These are phyloP conservation scores for Pseudonaja textilis DNA, from an alignment of 2,113 vertebrate species.

Conservation along the genomic window DNA sequence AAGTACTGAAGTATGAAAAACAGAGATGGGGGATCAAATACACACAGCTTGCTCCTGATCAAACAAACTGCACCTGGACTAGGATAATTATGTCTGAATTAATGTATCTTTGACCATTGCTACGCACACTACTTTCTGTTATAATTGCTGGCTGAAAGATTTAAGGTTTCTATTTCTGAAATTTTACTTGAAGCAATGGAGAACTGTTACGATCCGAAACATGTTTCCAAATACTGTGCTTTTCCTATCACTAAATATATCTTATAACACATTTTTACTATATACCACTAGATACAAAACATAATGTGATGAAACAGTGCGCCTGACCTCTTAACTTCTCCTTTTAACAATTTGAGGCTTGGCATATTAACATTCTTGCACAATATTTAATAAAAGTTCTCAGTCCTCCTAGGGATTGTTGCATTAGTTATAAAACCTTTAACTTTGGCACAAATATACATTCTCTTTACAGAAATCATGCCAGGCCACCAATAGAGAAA, in stretches of 20 bases:
- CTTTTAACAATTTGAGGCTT: not conserved
- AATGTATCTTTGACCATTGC: not conserved
- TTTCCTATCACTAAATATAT: not conserved
- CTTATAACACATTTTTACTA: not conserved
- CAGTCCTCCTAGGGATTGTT: not conserved
- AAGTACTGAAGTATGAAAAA: not conserved
- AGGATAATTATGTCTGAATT: not conserved
- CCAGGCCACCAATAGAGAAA: not conserved
- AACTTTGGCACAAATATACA: not conserved
- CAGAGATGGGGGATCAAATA: not conserved
- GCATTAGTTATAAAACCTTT: not conserved
- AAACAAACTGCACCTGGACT: not conserved
- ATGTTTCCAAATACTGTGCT: not conserved
- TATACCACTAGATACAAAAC: not conserved
- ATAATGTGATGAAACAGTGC: not conserved
- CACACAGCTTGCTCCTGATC: not conserved
- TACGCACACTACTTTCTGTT: not conserved
- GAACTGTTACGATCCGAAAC: not conserved
- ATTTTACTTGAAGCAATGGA: not conserved
- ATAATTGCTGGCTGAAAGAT: not conserved
- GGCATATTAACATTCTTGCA: not conserved
- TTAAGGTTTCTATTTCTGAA: not conserved
- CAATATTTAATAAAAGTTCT: not conserved
- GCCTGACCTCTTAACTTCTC: too few relatives aligned
- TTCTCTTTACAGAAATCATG: not conserved